A percentile compares a stretch with the other conserved stretches of the same genome.
phyloP scores from a whole-genome alignment of 2,113 vertebrate genomes.

The Phalacrocorax carbo region DNA sequence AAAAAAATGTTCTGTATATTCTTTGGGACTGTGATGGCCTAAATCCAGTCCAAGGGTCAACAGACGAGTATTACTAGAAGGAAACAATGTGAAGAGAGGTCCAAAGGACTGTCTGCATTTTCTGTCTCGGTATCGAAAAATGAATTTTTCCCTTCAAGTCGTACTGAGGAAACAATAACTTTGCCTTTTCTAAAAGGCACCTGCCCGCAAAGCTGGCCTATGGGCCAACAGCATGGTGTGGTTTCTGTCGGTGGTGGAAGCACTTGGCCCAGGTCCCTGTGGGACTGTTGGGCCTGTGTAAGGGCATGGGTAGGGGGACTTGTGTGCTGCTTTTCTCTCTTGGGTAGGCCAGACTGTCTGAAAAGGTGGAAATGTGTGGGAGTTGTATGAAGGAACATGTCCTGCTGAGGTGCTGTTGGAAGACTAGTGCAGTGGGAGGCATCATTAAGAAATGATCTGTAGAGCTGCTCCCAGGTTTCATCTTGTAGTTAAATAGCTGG shows the following conservation, averaged over 20 bases:
- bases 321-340: not conserved
- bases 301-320: not conserved
- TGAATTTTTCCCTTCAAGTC: not conserved
- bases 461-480: not conserved
- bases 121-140: not conserved
- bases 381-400: not conserved
- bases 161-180: rapidly evolving
- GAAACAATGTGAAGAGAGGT: not conserved
- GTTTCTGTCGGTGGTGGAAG: not conserved
- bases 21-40: not conserved
- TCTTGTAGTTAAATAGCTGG: not conserved
- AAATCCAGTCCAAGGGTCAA: not conserved
- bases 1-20: not conserved
- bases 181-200: not conserved
- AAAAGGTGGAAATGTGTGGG: not conserved
- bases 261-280: not conserved
- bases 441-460: not conserved
- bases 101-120: not conserved
- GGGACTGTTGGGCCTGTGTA: not conserved
- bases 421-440: not conserved
- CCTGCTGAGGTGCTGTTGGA: not conserved
- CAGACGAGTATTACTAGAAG: not conserved
- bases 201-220: not conserved
- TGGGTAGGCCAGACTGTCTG: not conserved
- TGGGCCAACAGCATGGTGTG: rapidly evolving